These are phyloP conservation scores for Dysidea cf. avara DNA, from an alignment of 37 sponge, comb jelly and placozoan genomes.

Conservation along the genomic window DNA sequence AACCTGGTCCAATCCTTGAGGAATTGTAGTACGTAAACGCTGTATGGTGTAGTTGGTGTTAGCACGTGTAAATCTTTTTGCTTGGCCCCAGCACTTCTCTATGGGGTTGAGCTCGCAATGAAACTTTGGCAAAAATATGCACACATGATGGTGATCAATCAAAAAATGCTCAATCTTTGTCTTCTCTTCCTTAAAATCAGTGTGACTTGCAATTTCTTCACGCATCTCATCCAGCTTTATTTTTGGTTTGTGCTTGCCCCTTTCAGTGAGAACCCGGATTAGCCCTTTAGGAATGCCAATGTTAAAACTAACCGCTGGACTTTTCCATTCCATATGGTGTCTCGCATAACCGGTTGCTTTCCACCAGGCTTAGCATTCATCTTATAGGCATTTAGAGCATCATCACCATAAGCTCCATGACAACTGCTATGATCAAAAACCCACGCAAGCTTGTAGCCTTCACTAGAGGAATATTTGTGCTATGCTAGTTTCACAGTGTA, in stretches of 20 bases:
- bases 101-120: conserved; percentile 55
- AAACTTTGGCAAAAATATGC: conserved; percentile 42
- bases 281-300: conserved; percentile 36
- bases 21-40: too few species aligned
- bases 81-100: conserved; percentile 48
- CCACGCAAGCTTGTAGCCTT: conserved; percentile 14
- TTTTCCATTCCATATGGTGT: conserved; percentile 30
- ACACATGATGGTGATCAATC: conserved; percentile 11
- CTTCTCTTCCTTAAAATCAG: conserved; percentile 48
- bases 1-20: too few species aligned
- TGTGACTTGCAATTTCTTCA: conserved; percentile 12
- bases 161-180: conserved; percentile 35
- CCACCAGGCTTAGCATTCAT: conserved; percentile 23
- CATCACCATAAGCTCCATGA: conserved; percentile 22
- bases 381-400: conserved; percentile 24
- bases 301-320: conserved; percentile 29
- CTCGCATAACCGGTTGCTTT: too few species aligned
- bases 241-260: conserved; percentile 13
- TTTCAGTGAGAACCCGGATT: conserved; percentile 10
- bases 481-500: conserved; percentile 29
- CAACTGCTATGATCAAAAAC: conserved; percentile 39
- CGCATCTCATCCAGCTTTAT: conserved; percentile 41
- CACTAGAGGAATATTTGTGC: not conserved
- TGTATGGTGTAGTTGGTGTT: conserved; percentile 38
- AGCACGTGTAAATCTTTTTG: conserved; percentile 28